These are phyloP conservation scores for Loxodonta africana DNA, from an alignment of 2,113 vertebrate species.

Conservation along the genomic window DNA sequence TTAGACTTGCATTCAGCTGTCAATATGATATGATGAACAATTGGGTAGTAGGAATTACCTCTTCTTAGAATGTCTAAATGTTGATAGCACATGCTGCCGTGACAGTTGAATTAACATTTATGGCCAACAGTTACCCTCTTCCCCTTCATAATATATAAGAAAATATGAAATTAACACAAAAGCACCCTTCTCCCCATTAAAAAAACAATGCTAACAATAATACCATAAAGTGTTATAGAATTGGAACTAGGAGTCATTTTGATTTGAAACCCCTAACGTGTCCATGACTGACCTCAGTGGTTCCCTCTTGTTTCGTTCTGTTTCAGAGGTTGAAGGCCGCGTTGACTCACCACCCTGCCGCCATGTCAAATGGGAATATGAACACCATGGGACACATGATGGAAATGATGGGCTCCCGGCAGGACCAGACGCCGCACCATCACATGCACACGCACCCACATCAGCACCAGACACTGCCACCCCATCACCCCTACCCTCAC, in stretches of 20 bases:
- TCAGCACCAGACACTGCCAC: constrained; percentile 95
- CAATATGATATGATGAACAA: background rate
- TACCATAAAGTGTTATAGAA: background rate
- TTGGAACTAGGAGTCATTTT: background rate
- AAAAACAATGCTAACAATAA: background rate
- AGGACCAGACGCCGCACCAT: constrained; percentile 95
- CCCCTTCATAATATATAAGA: background rate
- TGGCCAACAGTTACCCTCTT: background rate
- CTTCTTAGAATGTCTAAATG: background rate
- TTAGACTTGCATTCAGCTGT: background rate
- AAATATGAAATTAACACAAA: constrained; percentile 3
- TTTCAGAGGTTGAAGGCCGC: constrained; percentile 98
- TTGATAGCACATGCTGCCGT: background rate
- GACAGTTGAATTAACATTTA: background rate
- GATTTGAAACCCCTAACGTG: background rate
- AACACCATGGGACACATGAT: constrained; percentile 99
- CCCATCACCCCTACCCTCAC: constrained; percentile 91
- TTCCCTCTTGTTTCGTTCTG: constrained; percentile 77
- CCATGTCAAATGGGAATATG: constrained; percentile 98
- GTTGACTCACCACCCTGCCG: constrained; percentile 96
- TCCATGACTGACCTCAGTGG: constrained; percentile 49
- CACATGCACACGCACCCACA: constrained; percentile 98
- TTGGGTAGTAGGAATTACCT: background rate
- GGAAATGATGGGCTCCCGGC: constrained; percentile 99
- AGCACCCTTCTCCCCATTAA: background rate